Conservation (phyloP, 2,797 vertebrate species). For the Onychomys leucogaster region DNA sequence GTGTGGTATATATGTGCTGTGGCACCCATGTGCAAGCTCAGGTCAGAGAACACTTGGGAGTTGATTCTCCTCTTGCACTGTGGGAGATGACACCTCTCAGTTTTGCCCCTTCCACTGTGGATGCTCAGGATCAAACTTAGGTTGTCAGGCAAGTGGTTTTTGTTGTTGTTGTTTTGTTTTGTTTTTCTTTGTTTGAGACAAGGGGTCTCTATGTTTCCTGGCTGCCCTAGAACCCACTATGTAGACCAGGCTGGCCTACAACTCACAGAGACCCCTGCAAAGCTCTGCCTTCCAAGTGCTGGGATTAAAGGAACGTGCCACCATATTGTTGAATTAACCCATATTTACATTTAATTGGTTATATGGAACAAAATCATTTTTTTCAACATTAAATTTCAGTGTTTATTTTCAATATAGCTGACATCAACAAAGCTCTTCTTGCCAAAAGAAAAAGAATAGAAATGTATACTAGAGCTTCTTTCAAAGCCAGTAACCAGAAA, state of each 20-base stretch:
- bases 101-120: not conserved
- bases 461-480: constrained; percentile 93
- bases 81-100: not conserved
- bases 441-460: constrained; percentile 95
- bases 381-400: constrained; percentile 56
- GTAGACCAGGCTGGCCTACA: not conserved
- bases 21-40: not conserved
- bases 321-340: constrained; percentile 39
- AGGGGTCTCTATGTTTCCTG: not conserved
- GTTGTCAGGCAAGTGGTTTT: not conserved
- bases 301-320: not conserved
- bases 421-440: constrained; percentile 94
- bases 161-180: not conserved
- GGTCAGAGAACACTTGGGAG: not conserved
- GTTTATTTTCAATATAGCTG: constrained; percentile 87
- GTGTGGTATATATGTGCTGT: not conserved
- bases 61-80: not conserved
- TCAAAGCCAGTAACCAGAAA: constrained; percentile 95
- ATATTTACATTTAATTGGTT: constrained; percentile 59
- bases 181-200: not conserved
- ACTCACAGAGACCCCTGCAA: not conserved
- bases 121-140: not conserved
- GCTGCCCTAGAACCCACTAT: not conserved
- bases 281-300: not conserved
- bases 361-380: constrained; percentile 65